Evolutionary conservation across 2,113 vertebrate species (phyloP).

Genomic region (Scatophagus argus): DNA sequence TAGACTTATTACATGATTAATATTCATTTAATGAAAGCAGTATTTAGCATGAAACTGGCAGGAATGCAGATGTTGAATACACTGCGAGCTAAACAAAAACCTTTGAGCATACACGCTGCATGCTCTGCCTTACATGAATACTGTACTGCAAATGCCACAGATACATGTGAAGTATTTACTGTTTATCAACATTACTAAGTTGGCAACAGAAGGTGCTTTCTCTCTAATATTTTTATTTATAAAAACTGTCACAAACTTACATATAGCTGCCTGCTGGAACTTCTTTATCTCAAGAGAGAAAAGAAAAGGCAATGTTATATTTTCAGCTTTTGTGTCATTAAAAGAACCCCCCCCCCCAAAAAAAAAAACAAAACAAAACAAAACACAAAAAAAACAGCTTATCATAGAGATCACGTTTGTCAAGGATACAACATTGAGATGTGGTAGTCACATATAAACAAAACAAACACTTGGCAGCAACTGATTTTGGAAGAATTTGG

Average conservation of each 20-base stretch:
- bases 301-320: constrained; percentile 75
- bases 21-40: constrained; percentile 26
- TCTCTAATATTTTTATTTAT: constrained; percentile 43
- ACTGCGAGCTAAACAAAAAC: constrained; percentile 27
- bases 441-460: constrained; percentile 75
- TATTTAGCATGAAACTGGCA: constrained; percentile 60
- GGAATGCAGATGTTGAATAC: constrained; percentile 72
- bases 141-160: constrained; percentile 46
- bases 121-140: constrained; percentile 23
- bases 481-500: constrained; percentile 70
- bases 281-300: constrained; percentile 63
- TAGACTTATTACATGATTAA: constrained; percentile 8
- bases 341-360: constrained; percentile 29
- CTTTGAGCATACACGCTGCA: constrained; percentile 9
- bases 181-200: constrained; percentile 51
- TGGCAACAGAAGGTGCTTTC: constrained; percentile 74
- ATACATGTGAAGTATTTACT: constrained; percentile 36
- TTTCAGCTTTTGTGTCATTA: constrained; percentile 66
- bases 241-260: constrained; percentile 68
- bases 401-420: constrained; percentile 67
- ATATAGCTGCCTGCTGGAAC: constrained; percentile 79
- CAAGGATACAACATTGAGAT: constrained; percentile 76
- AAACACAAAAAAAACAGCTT: no score
- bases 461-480: constrained; percentile 71
- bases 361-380: no score